phyloP scores from a whole-genome alignment of 2,797 vertebrate genomes.

The Halcyon leucocephala region DNA sequence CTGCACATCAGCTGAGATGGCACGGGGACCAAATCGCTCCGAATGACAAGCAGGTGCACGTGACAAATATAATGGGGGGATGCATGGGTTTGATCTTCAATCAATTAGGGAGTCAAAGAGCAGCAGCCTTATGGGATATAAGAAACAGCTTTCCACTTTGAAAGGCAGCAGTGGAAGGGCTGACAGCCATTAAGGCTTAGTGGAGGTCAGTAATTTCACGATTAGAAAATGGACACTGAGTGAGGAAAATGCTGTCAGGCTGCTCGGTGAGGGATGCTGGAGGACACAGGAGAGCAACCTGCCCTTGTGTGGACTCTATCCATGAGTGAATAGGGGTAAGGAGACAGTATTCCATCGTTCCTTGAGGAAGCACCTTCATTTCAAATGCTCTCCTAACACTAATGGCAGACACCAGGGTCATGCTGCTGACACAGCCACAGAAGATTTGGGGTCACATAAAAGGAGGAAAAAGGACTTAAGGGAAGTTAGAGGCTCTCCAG shows the following conservation, averaged over 20 bases:
- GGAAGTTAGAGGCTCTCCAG: not conserved
- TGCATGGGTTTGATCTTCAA: constrained; percentile 31
- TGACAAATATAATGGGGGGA: not conserved
- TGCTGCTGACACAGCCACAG: not conserved
- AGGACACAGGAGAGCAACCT: not conserved
- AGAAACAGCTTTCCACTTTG: constrained; percentile 45
- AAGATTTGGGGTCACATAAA: not conserved
- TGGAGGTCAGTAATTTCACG: not conserved
- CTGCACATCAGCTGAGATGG: not conserved
- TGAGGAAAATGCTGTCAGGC: not conserved
- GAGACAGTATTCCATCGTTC: not conserved
- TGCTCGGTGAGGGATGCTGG: not conserved
- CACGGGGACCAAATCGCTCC: not conserved
- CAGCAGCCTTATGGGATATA: constrained; percentile 27
- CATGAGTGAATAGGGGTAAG: not conserved
- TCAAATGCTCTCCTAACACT: not conserved
- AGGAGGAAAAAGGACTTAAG: not conserved
- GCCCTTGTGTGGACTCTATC: not conserved
- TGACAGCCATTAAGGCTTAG: constrained; percentile 38
- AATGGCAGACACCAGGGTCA: not conserved
- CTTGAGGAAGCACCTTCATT: not conserved
- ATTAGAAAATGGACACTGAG: not conserved
- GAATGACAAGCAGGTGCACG: not conserved
- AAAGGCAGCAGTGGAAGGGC: not conserved
- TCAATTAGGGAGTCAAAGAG: constrained; percentile 60